Percentiles rank a stretch among this genome's conserved stretches.
These are phyloP conservation scores for Penaeus chinensis DNA, from an alignment of 1,140 invertebrate species.

Conservation along the genomic window DNA sequence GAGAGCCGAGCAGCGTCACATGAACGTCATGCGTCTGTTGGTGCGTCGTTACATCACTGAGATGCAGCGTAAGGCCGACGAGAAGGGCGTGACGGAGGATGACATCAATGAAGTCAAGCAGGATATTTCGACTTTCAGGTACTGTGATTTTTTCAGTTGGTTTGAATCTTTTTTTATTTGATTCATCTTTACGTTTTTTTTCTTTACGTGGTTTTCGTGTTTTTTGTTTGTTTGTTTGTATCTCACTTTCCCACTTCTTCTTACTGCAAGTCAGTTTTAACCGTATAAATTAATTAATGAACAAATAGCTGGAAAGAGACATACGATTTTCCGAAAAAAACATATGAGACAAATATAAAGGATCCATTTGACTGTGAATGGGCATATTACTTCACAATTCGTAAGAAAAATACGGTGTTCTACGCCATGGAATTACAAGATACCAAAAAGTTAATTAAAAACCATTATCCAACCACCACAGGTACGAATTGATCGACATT, in stretches of 20 bases:
- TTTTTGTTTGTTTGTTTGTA: not conserved
- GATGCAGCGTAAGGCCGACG: constrained; percentile 83
- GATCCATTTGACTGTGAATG: too few relatives aligned
- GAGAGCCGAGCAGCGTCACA: constrained; percentile 47
- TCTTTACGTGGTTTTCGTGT: not conserved
- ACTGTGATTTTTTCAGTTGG: not conserved
- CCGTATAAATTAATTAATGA: too few relatives aligned
- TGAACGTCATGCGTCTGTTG: constrained; percentile 82
- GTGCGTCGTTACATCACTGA: constrained; percentile 85
- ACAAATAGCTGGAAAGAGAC: too few relatives aligned
- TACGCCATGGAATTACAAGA: not conserved
- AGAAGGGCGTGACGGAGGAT: constrained; percentile 91
- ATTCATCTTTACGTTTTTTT: not conserved
- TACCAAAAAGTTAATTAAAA: not conserved
- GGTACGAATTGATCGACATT: constrained; percentile 89
- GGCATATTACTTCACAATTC: too few relatives aligned
- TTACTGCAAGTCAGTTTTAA: not conserved
- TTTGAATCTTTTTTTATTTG: not conserved
- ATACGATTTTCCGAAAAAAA: too few relatives aligned
- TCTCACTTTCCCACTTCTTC: not conserved
- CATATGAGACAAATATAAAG: too few relatives aligned
- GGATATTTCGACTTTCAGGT: constrained; percentile 85
- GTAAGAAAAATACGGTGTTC: too few relatives aligned
- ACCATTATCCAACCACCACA: not conserved
- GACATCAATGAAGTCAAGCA: constrained; percentile 97